phyloP scores from a whole-genome alignment of 2,113 vertebrate genomes.

The Heloderma charlesbogerti region DNA sequence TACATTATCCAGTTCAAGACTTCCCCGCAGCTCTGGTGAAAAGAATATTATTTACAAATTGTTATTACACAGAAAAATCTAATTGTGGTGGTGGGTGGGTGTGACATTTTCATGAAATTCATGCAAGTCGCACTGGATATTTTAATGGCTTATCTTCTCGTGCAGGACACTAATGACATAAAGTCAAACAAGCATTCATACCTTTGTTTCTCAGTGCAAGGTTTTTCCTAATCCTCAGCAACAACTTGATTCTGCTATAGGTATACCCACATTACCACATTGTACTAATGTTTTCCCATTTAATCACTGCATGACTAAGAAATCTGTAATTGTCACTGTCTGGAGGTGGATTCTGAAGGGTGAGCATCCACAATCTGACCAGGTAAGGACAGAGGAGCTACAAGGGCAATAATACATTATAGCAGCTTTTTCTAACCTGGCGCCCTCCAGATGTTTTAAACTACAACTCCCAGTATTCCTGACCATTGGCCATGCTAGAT shows the following conservation, averaged over 20 bases:
- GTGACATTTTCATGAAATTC: background rate
- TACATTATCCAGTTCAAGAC: background rate
- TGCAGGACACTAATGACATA: background rate
- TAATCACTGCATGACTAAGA: background rate
- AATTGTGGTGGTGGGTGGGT: background rate
- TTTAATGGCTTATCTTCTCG: background rate
- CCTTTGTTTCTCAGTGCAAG: conserved; percentile 21
- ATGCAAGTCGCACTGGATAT: background rate
- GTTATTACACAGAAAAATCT: background rate
- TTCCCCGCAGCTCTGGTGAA: background rate
- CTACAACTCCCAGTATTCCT: too few species aligned
- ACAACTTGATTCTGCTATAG: conserved; percentile 11
- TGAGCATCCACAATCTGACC: background rate
- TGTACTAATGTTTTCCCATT: background rate
- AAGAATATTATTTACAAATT: background rate
- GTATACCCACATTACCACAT: background rate
- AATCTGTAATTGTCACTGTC: background rate
- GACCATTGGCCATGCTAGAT: too few species aligned
- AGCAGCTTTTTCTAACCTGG: too few species aligned
- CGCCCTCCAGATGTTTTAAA: too few species aligned
- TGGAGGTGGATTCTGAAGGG: background rate
- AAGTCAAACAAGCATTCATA: background rate
- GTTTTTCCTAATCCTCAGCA: background rate
- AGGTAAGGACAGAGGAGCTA: background rate
- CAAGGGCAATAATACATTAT: background rate